Conservation (phyloP, 2,113 vertebrate species). For the Melanostigma gelatinosum region DNA sequence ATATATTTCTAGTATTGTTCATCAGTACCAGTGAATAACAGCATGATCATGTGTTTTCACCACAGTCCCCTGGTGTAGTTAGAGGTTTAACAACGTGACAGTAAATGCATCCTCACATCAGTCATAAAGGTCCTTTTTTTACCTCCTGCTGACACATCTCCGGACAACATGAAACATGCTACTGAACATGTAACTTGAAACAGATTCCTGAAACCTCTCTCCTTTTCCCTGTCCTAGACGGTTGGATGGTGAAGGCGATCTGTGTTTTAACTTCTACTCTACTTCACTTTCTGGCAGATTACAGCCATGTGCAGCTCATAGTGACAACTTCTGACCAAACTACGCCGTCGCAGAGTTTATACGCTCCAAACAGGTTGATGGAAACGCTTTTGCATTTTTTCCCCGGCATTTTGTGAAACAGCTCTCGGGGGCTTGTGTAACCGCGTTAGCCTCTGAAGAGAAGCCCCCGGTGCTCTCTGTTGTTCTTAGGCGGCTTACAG, state of each 20-base stretch:
- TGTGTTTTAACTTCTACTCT: background rate
- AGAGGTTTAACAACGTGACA: background rate
- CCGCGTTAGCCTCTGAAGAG: slow-evolving; percentile 61
- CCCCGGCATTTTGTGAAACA: slow-evolving; percentile 24
- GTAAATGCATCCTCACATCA: background rate
- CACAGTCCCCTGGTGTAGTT: background rate
- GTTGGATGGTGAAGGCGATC: background rate
- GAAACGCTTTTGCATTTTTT: background rate
- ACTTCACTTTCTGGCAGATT: no score
- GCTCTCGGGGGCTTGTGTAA: slow-evolving; percentile 62
- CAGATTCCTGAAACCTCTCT: no score
- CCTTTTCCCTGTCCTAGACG: no score
- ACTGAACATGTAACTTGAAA: background rate
- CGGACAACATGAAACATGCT: background rate
- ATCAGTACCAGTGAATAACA: background rate
- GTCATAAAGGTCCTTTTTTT: background rate
- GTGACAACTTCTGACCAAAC: background rate
- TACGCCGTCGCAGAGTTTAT: no score
- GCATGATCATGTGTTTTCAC: background rate
- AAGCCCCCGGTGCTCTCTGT: slow-evolving; percentile 41
- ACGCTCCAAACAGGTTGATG: background rate
- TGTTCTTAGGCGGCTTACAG: slow-evolving; percentile 26
- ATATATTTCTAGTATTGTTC: background rate
- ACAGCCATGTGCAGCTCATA: background rate
- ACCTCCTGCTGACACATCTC: no score